Base-by-base conservation (phyloP, 2,797 vertebrate species). In the Menidia menidia region DNA sequence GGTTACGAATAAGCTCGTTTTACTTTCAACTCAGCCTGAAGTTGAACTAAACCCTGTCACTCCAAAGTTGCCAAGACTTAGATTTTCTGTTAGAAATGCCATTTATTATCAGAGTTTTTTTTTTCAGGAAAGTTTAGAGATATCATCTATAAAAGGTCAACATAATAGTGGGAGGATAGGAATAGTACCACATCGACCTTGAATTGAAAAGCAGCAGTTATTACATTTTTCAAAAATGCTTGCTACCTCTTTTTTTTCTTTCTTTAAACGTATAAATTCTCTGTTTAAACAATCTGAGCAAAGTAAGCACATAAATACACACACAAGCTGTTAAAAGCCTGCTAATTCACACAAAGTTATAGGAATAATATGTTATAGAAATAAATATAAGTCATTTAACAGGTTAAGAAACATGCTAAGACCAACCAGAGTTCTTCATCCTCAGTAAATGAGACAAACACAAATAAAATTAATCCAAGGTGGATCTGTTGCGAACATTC, bases 1-100 rank as follows among this genome's bases (percentile, higher is more conserved):
- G 35, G 60, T 85, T 80, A 72, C 16, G 50, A 78, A 60, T 66
- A 60, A 73, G 33, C 32, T 42, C 0, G 8, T 56, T 82, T 82
- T 72, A 71, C 78, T 54, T 54, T 61, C 25, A 55, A 54, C 50
- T 70, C 31, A 50, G 47, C 3, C 41, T 48, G 41, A 71, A 59
- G 51, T 66, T 76, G 55, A 66, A 33, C 33, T 53, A 53, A 68
- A 15, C 6, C 2, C 10, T 18, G 5, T 19, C 7, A 33, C 56
- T 32, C 39, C 52, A 42, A 52, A 16, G 30, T 43, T 42, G 16
- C 33, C 14, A 13, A 33, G 39, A 44, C 56, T 48, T 39, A 35
- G 19, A 25, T 30, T 48, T 35, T 16, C 10, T 5, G 32, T 47
- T 15, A 48, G 3, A 66, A 30, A 19, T 45, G 15, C 52, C 25